A percentile compares a stretch with the other conserved stretches of the same genome.
Conservation (phyloP, 2,797 vertebrate species). For the Huso huso region DNA sequence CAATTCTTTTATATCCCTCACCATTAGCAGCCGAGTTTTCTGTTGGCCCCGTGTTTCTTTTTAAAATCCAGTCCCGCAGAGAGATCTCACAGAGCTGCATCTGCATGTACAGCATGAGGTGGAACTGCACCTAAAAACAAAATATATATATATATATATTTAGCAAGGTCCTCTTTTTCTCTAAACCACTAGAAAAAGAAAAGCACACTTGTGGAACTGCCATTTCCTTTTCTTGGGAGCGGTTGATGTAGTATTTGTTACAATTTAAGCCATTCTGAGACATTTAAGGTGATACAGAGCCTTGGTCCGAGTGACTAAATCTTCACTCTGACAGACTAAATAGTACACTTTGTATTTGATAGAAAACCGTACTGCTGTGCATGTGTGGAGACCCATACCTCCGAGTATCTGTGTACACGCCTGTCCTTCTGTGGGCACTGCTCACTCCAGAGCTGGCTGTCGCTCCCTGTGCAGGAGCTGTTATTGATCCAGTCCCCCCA, state of each 20-base stretch:
- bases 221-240: no score
- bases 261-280: no score
- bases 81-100: constrained; percentile 94
- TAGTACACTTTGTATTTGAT: neutral
- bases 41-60: constrained; percentile 56
- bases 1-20: constrained; percentile 5
- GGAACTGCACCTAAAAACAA: constrained; percentile 67
- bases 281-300: no score
- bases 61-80: constrained; percentile 88
- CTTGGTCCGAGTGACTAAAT: no score
- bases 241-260: no score
- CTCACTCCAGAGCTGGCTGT: constrained; percentile 38
- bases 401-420: constrained; percentile 37
- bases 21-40: constrained; percentile 25
- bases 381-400: constrained; percentile 39
- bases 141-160: no score
- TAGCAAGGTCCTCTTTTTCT: neutral
- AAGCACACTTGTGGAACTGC: no score
- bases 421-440: constrained; percentile 47
- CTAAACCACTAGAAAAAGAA: no score
- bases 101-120: constrained; percentile 92
- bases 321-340: neutral
- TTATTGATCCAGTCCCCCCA: constrained; percentile 51
- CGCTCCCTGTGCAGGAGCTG: constrained; percentile 41
- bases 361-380: no score